Conservation (phyloP, 2,113 vertebrate species). For the Ammodytes dubius region DNA sequence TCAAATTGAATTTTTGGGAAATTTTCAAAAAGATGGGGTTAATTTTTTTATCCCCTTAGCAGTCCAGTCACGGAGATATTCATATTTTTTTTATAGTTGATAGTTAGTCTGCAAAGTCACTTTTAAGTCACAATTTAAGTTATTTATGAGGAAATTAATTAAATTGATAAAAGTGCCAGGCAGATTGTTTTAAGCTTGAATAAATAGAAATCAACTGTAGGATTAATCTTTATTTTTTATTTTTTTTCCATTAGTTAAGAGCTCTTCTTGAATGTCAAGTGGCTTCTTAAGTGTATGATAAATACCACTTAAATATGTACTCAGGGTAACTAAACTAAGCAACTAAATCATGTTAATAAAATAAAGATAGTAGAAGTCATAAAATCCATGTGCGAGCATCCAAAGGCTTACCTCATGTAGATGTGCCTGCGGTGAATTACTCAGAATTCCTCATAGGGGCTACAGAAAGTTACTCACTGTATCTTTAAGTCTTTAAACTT, state of each 20-base stretch:
- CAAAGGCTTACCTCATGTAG: too few relatives aligned
- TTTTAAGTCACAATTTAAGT: slow-evolving; percentile 12
- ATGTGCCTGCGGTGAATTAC: too few relatives aligned
- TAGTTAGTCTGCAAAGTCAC: slow-evolving; percentile 18
- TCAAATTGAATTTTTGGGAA: background rate
- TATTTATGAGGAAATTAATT: slow-evolving; percentile 38
- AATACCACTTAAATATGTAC: background rate
- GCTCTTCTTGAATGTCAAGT: background rate
- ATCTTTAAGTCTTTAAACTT: too few relatives aligned
- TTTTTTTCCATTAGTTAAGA: background rate
- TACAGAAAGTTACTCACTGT: too few relatives aligned
- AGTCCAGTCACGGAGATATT: slow-evolving; percentile 1
- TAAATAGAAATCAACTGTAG: slow-evolving; percentile 6
- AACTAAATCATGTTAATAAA: background rate
- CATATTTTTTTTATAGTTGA: slow-evolving; percentile 11
- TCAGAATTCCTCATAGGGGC: too few relatives aligned
- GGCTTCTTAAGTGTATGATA: slow-evolving; percentile 4
- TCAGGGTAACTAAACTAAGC: background rate
- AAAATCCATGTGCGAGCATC: too few relatives aligned
- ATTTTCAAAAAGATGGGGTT: slow-evolving; percentile 10
- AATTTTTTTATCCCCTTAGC: slow-evolving; percentile 16
- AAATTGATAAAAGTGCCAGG: slow-evolving; percentile 8
- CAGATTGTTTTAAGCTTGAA: background rate
- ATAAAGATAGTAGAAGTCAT: too few relatives aligned
- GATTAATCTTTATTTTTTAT: slow-evolving; percentile 5